phyloP scores from a whole-genome alignment of 2,888 invertebrate species.

The Lucinisca nassula region DNA sequence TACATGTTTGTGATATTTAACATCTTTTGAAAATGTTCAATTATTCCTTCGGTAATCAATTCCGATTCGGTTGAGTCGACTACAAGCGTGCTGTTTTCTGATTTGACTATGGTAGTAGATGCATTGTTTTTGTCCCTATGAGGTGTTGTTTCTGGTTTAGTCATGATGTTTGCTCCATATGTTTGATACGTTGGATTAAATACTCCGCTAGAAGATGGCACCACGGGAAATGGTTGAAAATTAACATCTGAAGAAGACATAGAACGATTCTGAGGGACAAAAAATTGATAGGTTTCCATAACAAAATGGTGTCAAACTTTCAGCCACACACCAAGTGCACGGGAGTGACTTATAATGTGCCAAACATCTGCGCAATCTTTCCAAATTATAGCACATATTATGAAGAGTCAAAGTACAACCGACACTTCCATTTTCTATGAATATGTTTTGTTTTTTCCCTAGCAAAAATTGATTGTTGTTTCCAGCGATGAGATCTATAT shows the following conservation, averaged over 20 bases:
- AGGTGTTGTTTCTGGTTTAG: neutral
- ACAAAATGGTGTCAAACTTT: no score
- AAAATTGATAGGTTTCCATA: no score
- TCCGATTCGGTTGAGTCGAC: neutral
- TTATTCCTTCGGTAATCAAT: neutral
- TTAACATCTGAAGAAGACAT: neutral
- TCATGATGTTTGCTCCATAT: neutral
- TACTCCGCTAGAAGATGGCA: neutral
- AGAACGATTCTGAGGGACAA: no score
- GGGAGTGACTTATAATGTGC: no score
- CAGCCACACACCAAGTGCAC: no score
- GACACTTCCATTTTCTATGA: no score
- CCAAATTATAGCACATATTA: no score
- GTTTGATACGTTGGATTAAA: neutral
- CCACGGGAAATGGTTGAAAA: neutral
- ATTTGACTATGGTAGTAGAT: neutral
- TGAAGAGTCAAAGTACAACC: no score
- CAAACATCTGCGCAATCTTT: no score
- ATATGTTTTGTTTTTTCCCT: no score
- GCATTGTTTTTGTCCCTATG: neutral
- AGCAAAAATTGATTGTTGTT: no score
- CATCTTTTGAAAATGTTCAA: neutral
- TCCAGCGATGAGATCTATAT: no score
- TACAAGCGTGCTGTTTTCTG: neutral
- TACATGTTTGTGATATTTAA: constrained; percentile 9